phyloP scores from a whole-genome alignment of 2,797 vertebrate species.

The Sebastiscus albofasciatus region DNA sequence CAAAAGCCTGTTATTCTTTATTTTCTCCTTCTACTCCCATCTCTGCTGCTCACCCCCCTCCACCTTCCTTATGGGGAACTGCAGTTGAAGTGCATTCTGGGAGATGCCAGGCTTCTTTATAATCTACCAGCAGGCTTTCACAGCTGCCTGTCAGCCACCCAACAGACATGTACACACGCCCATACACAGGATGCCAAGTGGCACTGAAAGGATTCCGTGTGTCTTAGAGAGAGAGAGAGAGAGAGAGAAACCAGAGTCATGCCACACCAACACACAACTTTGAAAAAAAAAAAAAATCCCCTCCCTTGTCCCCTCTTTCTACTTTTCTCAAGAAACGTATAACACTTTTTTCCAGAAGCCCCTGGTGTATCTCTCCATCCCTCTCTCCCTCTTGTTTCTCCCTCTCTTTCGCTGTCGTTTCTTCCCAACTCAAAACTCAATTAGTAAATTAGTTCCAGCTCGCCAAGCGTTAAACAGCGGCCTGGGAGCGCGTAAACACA shows the following conservation, averaged over 20 bases:
- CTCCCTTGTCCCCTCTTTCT: not conserved
- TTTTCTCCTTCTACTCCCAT: not conserved
- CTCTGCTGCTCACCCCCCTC: slow-evolving; percentile 12
- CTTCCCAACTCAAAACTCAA: slow-evolving; percentile 83
- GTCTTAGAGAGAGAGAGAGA: slow-evolving; percentile 1
- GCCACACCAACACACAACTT: slow-evolving; percentile 4
- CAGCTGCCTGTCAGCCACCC: slow-evolving; percentile 87
- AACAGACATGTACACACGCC: slow-evolving; percentile 41
- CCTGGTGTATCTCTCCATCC: slow-evolving; percentile 31
- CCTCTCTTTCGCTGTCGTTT: slow-evolving; percentile 50
- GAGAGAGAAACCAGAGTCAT: not conserved
- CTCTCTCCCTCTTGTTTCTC: slow-evolving; percentile 32
- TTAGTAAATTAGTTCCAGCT: slow-evolving; percentile 88
- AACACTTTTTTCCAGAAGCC: slow-evolving; percentile 34
- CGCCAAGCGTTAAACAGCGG: slow-evolving; percentile 84
- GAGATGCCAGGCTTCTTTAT: slow-evolving; percentile 93
- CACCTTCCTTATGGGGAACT: slow-evolving; percentile 41
- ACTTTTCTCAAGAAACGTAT: slow-evolving; percentile 25
- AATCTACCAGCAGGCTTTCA: slow-evolving; percentile 94
- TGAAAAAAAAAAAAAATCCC: not conserved
- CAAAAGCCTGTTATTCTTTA: not conserved
- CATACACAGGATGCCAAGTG: slow-evolving; percentile 50
- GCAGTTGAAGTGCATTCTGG: slow-evolving; percentile 92
- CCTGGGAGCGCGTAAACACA: slow-evolving; percentile 83
- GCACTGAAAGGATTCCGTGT: slow-evolving; percentile 28